Evolutionary conservation across 92 coral and sea anemone genomes (phyloP).

Genomic region (Zoanthus gigantus): DNA sequence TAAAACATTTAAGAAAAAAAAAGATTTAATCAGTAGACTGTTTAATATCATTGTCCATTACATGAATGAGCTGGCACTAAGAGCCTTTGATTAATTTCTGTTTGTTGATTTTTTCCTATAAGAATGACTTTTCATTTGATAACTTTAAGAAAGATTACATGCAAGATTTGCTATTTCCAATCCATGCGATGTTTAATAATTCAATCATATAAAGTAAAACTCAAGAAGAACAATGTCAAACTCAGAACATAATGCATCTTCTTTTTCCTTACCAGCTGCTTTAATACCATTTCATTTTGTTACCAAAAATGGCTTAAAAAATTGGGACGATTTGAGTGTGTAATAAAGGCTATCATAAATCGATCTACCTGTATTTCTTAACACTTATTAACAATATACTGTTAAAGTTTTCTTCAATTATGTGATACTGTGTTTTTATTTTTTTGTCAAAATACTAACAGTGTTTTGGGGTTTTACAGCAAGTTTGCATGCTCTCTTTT

Average conservation of each 20-base stretch:
- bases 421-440: neutral
- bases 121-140: slow-evolving; percentile 26
- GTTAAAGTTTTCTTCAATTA: slow-evolving; percentile 23
- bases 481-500: slow-evolving; percentile 14
- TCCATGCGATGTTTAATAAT: slow-evolving; percentile 20
- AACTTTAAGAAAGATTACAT: slow-evolving; percentile 23
- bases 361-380: slow-evolving; percentile 2
- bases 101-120: slow-evolving; percentile 8
- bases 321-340: slow-evolving; percentile 7
- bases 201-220: neutral
- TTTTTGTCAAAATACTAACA: too few relatives aligned
- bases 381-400: slow-evolving; percentile 10
- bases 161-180: slow-evolving; percentile 27
- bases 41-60: too few relatives aligned
- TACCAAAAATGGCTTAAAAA: slow-evolving; percentile 20
- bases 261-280: slow-evolving; percentile 32
- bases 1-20: too few relatives aligned
- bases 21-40: too few relatives aligned
- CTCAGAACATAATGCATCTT: slow-evolving; percentile 18
- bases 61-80: too few relatives aligned
- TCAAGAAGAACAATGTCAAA: slow-evolving; percentile 6
- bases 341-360: slow-evolving; percentile 22
- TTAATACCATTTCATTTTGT: slow-evolving; percentile 25
- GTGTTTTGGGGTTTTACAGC: slow-evolving; percentile 7
- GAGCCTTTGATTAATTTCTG: too few relatives aligned